Evolutionary conservation across 2,888 invertebrate genomes (phyloP).

Genomic region (Drosophila antonietae): DNA sequence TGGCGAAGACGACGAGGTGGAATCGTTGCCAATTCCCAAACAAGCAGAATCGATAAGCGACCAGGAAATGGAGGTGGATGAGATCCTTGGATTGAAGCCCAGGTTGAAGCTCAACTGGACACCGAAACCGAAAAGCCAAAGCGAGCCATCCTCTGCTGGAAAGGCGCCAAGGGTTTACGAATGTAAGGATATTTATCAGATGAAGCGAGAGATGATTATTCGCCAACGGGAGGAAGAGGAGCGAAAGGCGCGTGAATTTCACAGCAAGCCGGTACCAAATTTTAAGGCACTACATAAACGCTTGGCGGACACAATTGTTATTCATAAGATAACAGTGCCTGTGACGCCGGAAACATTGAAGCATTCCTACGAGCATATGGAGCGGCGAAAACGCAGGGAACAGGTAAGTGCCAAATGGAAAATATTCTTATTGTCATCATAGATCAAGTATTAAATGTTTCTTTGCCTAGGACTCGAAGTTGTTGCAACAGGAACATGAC

Average conservation of each 20-base stretch:
- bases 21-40: background rate
- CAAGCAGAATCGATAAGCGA: background rate
- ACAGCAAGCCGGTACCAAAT: conserved; percentile 82
- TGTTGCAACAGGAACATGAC: conserved; percentile 29
- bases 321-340: conserved; percentile 72
- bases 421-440: background rate
- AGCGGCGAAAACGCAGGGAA: conserved; percentile 52
- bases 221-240: conserved; percentile 75
- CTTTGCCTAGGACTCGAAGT: background rate
- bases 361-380: conserved; percentile 64
- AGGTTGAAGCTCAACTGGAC: conserved; percentile 23
- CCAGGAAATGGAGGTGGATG: background rate
- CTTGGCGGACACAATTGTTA: conserved; percentile 37
- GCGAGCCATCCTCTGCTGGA: background rate
- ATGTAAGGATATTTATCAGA: conserved; percentile 78
- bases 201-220: conserved; percentile 66
- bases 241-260: conserved; percentile 81
- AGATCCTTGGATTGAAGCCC: background rate
- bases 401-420: conserved; percentile 50
- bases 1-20: background rate
- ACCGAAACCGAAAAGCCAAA: background rate
- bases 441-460: background rate
- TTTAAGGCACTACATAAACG: conserved; percentile 62
- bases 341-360: conserved; percentile 80
- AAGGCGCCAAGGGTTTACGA: conserved; percentile 67